Conservation (phyloP, 2,797 vertebrate species). For the Jordanella pulchra region DNA sequence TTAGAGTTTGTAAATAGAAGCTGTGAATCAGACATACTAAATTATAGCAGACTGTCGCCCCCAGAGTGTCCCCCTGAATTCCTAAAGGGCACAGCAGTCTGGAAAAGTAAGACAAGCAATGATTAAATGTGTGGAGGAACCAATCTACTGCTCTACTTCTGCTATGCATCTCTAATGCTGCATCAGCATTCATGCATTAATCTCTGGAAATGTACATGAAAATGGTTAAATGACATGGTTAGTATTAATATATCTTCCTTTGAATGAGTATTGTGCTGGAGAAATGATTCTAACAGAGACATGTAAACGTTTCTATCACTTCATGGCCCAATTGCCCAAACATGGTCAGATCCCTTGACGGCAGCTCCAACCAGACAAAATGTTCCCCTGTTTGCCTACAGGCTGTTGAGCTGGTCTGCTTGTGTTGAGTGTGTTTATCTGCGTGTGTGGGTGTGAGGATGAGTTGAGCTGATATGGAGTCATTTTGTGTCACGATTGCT, state of each 20-base stretch:
- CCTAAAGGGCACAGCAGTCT: not conserved
- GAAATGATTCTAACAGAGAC: not conserved
- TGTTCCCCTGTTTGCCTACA: conserved; percentile 19
- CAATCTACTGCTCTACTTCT: not conserved
- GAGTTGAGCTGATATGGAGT: conserved; percentile 18
- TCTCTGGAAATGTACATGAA: not conserved
- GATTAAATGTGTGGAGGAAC: conserved; percentile 1
- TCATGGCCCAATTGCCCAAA: conserved; percentile 39
- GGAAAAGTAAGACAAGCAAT: not conserved
- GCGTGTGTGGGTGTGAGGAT: conserved; percentile 10
- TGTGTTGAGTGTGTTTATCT: not conserved
- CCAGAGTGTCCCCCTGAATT: not conserved
- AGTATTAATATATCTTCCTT: not conserved
- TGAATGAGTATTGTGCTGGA: conserved; percentile 1
- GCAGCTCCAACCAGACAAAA: conserved; percentile 25
- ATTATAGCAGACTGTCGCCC: not conserved
- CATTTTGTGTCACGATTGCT: conserved; percentile 15
- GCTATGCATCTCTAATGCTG: not conserved
- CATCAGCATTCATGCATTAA: not conserved
- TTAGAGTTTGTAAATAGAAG: not conserved
- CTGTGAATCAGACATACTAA: not conserved
- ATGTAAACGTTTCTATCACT: conserved; percentile 17
- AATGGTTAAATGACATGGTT: not conserved
- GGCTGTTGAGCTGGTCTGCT: conserved; percentile 34
- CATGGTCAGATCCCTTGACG: conserved; percentile 29